Evolutionary conservation across 2,888 invertebrate species (phyloP).

Genomic region (Lucinisca nassula): DNA sequence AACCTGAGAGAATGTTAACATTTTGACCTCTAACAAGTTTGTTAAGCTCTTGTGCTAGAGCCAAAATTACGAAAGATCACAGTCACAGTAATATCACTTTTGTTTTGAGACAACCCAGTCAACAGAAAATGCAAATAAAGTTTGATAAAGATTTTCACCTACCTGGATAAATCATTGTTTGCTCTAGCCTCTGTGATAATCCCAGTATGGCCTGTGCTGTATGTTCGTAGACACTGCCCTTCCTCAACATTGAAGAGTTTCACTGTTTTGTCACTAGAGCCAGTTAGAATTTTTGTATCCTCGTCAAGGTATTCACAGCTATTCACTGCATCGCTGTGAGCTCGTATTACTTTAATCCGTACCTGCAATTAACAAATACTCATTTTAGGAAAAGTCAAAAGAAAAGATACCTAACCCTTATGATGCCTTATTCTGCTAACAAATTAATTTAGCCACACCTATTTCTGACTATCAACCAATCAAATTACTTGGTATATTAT

Average conservation of each 20-base stretch:
- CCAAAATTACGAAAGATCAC: too few species aligned
- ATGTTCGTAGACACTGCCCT: conserved; percentile 78
- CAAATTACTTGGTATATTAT: too few species aligned
- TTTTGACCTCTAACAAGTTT: too few species aligned
- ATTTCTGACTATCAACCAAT: too few species aligned
- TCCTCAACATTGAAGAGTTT: conserved; percentile 83
- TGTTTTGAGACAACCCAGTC: too few species aligned
- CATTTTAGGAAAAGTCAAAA: too few species aligned
- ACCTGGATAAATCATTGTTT: conserved; percentile 67
- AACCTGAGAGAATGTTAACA: background rate
- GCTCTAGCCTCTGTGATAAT: conserved; percentile 78
- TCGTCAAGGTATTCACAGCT: conserved; percentile 83
- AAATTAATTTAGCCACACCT: too few species aligned
- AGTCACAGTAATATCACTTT: too few species aligned
- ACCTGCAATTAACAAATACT: conserved; percentile 76
- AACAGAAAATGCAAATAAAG: too few species aligned
- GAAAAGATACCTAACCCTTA: too few species aligned
- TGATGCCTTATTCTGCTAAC: too few species aligned
- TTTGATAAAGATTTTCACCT: conserved; percentile 9
- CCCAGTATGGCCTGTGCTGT: conserved; percentile 76
- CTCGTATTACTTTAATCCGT: conserved; percentile 84
- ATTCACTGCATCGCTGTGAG: conserved; percentile 84
- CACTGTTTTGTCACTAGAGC: conserved; percentile 84
- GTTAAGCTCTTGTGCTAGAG: too few species aligned
- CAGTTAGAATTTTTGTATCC: conserved; percentile 81